phyloP scores from a whole-genome alignment of 2,888 invertebrate genomes.

The Chirona hameri region DNA sequence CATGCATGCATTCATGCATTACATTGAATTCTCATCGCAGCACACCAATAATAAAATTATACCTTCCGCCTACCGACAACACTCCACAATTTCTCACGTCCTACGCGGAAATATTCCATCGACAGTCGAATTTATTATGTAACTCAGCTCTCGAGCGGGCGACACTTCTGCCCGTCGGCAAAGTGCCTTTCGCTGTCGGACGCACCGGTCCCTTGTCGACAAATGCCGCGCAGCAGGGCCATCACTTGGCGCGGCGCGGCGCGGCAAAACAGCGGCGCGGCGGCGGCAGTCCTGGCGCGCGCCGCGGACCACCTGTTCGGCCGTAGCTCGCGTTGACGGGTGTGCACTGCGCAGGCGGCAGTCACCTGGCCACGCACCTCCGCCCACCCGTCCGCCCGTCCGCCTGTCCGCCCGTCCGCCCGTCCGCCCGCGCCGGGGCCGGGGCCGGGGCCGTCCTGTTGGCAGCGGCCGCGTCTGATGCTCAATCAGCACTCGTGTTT shows the following conservation, averaged over 20 bases:
- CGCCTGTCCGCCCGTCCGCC: too few species aligned
- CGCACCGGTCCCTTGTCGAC: neutral
- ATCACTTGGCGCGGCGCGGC: constrained; percentile 5
- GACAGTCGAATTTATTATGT: neutral
- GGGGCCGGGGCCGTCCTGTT: neutral
- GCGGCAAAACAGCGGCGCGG: neutral
- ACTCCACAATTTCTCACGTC: too few species aligned
- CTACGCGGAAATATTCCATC: too few species aligned
- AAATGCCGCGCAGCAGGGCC: neutral
- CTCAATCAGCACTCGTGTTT: neutral
- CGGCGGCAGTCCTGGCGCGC: neutral
- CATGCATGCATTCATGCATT: too few species aligned
- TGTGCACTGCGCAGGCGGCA: neutral
- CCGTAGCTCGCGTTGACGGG: neutral
- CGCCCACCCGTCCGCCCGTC: too few species aligned
- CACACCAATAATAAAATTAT: too few species aligned
- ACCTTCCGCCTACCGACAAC: too few species aligned
- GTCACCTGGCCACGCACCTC: neutral
- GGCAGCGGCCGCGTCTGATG: neutral
- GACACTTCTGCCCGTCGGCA: neutral
- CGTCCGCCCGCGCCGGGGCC: neutral
- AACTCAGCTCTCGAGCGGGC: neutral
- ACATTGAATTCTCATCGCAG: too few species aligned
- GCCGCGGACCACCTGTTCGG: neutral
- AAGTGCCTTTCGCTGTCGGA: neutral